phyloP scores from a whole-genome alignment of 2,113 vertebrate genomes.

The Antechinus stuartii region DNA sequence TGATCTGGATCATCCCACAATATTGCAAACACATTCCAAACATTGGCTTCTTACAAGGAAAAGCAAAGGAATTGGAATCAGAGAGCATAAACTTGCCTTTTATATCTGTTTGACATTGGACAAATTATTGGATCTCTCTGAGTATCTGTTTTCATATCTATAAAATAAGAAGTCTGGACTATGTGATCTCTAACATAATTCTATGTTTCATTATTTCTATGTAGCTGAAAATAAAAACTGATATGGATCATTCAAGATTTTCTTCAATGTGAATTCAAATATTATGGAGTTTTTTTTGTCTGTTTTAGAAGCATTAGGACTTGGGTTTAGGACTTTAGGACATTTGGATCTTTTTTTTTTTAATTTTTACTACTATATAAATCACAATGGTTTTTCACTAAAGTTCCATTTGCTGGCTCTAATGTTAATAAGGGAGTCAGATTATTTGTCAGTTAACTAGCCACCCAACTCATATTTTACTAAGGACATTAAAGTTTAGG shows the following conservation, averaged over 20 bases:
- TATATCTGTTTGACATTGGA: neutral
- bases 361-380: neutral
- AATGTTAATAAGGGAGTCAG: neutral
- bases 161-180: neutral
- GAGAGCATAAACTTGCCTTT: neutral
- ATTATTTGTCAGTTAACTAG: neutral
- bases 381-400: neutral
- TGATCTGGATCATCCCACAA: neutral
- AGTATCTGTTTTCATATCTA: neutral
- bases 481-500: neutral
- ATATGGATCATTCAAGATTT: neutral
- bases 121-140: neutral
- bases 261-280: neutral
- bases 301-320: neutral
- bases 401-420: neutral
- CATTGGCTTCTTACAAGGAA: neutral
- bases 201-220: neutral
- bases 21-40: neutral
- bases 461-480: neutral
- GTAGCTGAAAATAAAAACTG: neutral
- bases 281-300: neutral
- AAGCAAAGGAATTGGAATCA: neutral
- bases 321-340: neutral
- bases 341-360: neutral
- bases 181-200: neutral